Conservation (phyloP, 1,140 invertebrate species). For the Hyphantria cunea region DNA sequence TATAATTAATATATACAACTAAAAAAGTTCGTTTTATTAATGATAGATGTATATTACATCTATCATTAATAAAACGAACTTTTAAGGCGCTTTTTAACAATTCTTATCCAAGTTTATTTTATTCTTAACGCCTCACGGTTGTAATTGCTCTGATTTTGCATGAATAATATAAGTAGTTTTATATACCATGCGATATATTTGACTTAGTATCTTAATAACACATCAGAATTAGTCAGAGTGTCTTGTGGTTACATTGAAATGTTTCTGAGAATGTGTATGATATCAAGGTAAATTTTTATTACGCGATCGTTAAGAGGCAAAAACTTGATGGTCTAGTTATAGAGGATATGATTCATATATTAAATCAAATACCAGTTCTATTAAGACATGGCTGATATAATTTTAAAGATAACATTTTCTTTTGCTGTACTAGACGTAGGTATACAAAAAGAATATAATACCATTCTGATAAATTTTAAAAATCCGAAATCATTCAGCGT, state of each 20-base stretch:
- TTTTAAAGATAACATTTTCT: too few species aligned
- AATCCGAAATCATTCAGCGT: too few species aligned
- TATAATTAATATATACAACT: too few species aligned
- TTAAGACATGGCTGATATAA: too few species aligned
- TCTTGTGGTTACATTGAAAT: conserved; percentile 30
- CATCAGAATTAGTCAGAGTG: conserved; percentile 34
- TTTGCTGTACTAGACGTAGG: too few species aligned
- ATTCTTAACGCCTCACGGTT: conserved; percentile 30
- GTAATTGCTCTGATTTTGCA: conserved; percentile 36
- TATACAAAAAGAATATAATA: too few species aligned
- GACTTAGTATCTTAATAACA: conserved; percentile 27
- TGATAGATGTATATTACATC: too few species aligned
- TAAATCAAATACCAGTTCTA: too few species aligned
- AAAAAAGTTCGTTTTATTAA: too few species aligned
- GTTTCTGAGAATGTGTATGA: conserved; percentile 15
- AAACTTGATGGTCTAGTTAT: conserved; percentile 32
- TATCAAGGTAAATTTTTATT: conserved; percentile 4
- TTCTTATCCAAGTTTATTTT: conserved; percentile 8
- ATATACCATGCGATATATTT: conserved; percentile 32
- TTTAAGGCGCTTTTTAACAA: too few species aligned
- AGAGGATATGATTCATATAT: conserved; percentile 8
- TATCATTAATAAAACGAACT: too few species aligned
- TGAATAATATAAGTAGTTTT: conserved; percentile 37
- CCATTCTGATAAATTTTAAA: too few species aligned
- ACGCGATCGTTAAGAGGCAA: conserved; percentile 9